Evolutionary conservation across 2,888 invertebrate genomes (phyloP).

Genomic region (Rhagonycha fulva): DNA sequence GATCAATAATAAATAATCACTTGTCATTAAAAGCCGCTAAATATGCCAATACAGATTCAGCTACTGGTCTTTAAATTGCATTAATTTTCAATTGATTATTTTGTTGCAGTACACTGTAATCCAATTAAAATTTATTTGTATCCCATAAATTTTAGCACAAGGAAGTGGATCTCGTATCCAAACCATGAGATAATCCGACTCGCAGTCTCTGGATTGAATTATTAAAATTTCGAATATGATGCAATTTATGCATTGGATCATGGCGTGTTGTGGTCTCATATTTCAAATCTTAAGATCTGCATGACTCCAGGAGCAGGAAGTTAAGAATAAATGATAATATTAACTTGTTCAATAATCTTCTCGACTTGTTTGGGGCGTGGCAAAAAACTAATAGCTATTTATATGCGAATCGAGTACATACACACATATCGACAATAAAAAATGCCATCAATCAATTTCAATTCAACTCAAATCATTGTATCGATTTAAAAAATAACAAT

Average conservation of each 20-base stretch:
- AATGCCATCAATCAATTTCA: background rate
- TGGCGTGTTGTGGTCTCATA: slow-evolving; percentile 15
- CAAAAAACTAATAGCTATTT: background rate
- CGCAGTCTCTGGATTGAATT: background rate
- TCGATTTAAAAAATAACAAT: slow-evolving; percentile 15
- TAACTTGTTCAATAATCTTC: slow-evolving; percentile 15
- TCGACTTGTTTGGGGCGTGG: slow-evolving; percentile 12
- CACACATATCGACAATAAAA: slow-evolving; percentile 6
- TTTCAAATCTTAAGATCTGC: slow-evolving; percentile 14
- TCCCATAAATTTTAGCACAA: background rate
- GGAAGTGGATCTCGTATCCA: background rate
- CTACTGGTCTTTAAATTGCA: slow-evolving; percentile 5
- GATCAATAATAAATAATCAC: slow-evolving; percentile 12
- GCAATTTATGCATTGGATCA: background rate
- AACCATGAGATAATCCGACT: background rate
- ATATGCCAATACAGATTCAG: slow-evolving; percentile 7
- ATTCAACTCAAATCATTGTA: background rate
- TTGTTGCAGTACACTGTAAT: background rate
- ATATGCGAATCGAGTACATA: background rate
- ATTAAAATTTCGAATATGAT: background rate
- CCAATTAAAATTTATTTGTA: background rate
- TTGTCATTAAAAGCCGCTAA: slow-evolving; percentile 12
- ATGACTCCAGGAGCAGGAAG: slow-evolving; percentile 24
- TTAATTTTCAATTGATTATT: background rate
- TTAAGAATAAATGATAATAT: slow-evolving; percentile 13